Evolutionary conservation across 2,888 invertebrate species (phyloP), one percentile per base, ranked within the genome.

Genomic region (Coenonympha glycerion): DNA sequence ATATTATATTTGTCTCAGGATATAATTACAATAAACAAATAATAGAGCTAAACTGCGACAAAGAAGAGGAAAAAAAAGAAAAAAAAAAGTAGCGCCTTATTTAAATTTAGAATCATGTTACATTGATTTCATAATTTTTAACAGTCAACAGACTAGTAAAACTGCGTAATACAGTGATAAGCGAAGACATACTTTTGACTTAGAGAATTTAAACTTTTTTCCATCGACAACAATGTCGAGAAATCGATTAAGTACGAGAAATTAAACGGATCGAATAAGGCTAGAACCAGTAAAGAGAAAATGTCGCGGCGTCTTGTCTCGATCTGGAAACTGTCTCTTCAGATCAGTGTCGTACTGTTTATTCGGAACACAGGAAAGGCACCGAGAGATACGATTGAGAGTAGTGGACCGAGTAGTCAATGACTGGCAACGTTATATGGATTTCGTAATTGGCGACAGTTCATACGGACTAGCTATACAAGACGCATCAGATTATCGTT

Each of bases 241-340:
- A 53, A 51, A 53, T 50, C 44, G 41, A 48, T 26, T 24, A n/a
- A n/a, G n/a, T n/a, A 8, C 13, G 50, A 53, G 47, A 51, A 41
- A 37, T 15, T 13, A 33, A 53, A 11, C 22, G 39, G 19, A 36
- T 37, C 34, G n/a, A 48, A 48, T 36, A 52, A 48, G 52, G 34
- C 9, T 31, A 45, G 47, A 42, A 37, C 47, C 30, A 30, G 45
- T 24, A 22, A 40, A 54, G 45, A 45, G 49, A 51, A 53, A 56
- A 78, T 83, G 80, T 54, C 79, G 16, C 67, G 71, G 1, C 72
- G 72, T 24, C 53, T 83, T 8, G 60, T 85, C 51, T 59, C 81
- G 9, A 85, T 85, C 28, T 52, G 85, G 84, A 2, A 85, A 85
- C 55, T 85, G 84, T 59, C 65, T 85, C 58, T 85, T 84, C 55